phyloP scores from a whole-genome alignment of 1,140 invertebrate species.

The Ceratina japonica region DNA sequence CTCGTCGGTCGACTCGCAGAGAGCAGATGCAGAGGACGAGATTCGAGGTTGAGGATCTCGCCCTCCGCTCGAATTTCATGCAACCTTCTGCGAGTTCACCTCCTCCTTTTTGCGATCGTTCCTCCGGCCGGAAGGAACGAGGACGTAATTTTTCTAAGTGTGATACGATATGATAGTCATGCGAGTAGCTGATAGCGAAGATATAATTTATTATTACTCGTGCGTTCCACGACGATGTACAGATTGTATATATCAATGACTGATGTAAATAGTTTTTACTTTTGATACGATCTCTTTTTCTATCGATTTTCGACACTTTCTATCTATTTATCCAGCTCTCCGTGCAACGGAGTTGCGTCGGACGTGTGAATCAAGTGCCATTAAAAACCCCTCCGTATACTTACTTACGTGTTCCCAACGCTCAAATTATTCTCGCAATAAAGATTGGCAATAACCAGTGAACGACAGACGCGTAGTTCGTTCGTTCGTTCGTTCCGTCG shows the following conservation, averaged over 20 bases:
- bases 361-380: constrained; percentile 54
- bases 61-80: too few relatives aligned
- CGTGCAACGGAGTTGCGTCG: not conserved
- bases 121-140: too few relatives aligned
- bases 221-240: constrained; percentile 40
- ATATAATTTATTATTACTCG: constrained; percentile 63
- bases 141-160: constrained; percentile 16
- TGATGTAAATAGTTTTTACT: constrained; percentile 51
- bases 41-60: too few relatives aligned
- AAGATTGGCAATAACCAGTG: constrained; percentile 63
- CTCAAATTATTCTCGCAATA: constrained; percentile 71
- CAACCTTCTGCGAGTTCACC: too few relatives aligned
- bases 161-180: constrained; percentile 66
- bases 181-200: constrained; percentile 57
- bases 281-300: constrained; percentile 12
- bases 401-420: constrained; percentile 7
- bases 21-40: too few relatives aligned
- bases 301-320: not conserved
- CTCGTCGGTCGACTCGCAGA: not conserved
- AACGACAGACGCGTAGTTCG: not conserved
- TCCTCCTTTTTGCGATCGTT: too few relatives aligned
- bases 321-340: not conserved
- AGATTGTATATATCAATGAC: constrained; percentile 54
- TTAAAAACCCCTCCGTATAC: constrained; percentile 50
- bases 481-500: not conserved